Conservation (phyloP, 2,888 invertebrate genomes). For the Perizoma affinitatum region DNA sequence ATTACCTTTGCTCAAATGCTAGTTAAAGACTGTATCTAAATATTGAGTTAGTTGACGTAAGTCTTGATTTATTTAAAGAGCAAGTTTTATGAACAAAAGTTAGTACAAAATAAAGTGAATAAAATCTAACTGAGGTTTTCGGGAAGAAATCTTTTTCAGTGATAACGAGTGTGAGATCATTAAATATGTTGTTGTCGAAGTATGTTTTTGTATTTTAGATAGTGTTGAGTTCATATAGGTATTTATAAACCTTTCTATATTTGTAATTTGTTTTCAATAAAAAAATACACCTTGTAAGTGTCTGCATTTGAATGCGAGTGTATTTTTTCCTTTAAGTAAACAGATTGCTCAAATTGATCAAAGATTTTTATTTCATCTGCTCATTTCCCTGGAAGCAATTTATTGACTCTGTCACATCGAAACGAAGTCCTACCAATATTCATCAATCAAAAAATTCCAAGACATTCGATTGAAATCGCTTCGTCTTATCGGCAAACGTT, state of each 20-base stretch:
- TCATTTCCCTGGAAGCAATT: slow-evolving; percentile 13
- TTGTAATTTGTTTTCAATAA: background rate
- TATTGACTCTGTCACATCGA: slow-evolving; percentile 17
- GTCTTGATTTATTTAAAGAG: background rate
- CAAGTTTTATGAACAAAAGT: no score
- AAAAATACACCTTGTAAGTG: slow-evolving; percentile 5
- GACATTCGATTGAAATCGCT: slow-evolving; percentile 24
- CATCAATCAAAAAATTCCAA: slow-evolving; percentile 22
- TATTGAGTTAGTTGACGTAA: no score
- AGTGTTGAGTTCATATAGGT: no score
- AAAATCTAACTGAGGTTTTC: background rate
- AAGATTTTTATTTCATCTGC: slow-evolving; percentile 12
- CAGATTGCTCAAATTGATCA: slow-evolving; percentile 8
- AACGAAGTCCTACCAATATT: slow-evolving; percentile 12
- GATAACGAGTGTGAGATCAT: no score
- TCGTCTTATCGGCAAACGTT: slow-evolving; percentile 7
- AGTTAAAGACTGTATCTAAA: no score
- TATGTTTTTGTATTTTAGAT: no score
- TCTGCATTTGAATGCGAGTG: background rate
- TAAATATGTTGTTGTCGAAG: no score
- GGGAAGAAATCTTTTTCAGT: no score
- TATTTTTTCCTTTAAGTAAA: background rate
- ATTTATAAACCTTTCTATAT: no score
- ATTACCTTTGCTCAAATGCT: no score
- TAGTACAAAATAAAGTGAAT: no score